Evolutionary conservation across 2,113 vertebrate species (phyloP).

Genomic region (Recurvirostra avosetta): DNA sequence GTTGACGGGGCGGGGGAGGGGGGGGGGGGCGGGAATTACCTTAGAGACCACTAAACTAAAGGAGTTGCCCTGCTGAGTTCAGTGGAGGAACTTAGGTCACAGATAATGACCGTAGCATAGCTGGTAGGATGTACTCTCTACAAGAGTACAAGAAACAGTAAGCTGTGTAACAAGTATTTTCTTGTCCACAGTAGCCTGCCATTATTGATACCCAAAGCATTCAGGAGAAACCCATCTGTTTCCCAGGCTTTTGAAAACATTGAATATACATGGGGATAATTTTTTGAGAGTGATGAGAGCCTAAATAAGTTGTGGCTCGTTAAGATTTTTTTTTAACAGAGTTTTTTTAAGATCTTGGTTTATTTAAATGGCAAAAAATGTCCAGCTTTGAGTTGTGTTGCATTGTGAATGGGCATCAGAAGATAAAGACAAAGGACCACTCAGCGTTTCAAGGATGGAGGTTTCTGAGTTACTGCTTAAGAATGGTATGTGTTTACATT

Average conservation of each 20-base stretch:
- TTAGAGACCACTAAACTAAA: not conserved
- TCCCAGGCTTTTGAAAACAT: not conserved
- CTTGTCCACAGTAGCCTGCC: not conserved
- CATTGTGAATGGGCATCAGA: not conserved
- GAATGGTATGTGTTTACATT: not conserved
- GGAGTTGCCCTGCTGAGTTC: not conserved
- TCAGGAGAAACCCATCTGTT: not conserved
- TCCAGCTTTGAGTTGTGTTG: not conserved
- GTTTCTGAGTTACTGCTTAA: not conserved
- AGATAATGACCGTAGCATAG: not conserved
- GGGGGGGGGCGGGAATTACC: too few species aligned
- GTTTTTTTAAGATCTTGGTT: not conserved
- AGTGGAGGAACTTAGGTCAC: rapidly evolving
- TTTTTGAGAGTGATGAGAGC: not conserved
- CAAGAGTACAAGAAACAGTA: not conserved
- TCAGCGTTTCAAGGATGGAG: not conserved
- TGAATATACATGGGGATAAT: not conserved
- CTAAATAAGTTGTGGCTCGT: not conserved
- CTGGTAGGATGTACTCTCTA: not conserved
- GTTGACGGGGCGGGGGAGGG: too few species aligned
- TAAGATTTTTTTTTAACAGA: not conserved
- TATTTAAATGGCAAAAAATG: not conserved
- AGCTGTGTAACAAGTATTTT: not conserved
- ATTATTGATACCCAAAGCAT: not conserved
- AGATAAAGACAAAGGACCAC: not conserved